These are phyloP conservation scores for Lycia hirtaria DNA, from an alignment of 2,888 invertebrate genomes.

Conservation along the genomic window DNA sequence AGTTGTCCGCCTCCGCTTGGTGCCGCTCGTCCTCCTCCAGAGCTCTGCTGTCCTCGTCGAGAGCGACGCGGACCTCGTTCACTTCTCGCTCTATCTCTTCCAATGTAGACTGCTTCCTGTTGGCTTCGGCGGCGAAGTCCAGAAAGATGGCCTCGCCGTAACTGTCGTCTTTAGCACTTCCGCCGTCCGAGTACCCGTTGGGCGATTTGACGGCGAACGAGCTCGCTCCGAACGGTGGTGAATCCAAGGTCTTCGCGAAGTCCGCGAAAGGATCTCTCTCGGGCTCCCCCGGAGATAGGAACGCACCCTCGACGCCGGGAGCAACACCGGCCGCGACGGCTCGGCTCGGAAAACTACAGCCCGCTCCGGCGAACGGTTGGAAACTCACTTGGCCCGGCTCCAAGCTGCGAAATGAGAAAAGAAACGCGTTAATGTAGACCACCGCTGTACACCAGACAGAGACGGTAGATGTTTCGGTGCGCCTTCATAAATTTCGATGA, in stretches of 20 bases:
- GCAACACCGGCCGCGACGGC: slow-evolving; percentile 80
- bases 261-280: slow-evolving; percentile 70
- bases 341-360: slow-evolving; percentile 83
- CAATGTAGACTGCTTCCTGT: slow-evolving; percentile 73
- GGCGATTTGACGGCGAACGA: slow-evolving; percentile 62
- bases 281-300: slow-evolving; percentile 63
- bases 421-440: slow-evolving; percentile 80
- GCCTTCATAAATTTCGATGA: slow-evolving; percentile 78
- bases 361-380: slow-evolving; percentile 80
- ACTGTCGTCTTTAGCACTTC: slow-evolving; percentile 70
- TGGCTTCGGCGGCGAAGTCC: slow-evolving; percentile 66
- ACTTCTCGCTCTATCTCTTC: slow-evolving; percentile 82
- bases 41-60: slow-evolving; percentile 81
- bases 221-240: slow-evolving; percentile 63
- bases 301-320: slow-evolving; percentile 59
- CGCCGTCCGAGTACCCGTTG: slow-evolving; percentile 61
- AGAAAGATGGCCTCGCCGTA: slow-evolving; percentile 79
- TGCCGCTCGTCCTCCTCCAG: slow-evolving; percentile 77
- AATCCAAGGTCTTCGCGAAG: slow-evolving; percentile 61
- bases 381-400: slow-evolving; percentile 85
- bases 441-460: slow-evolving; percentile 75
- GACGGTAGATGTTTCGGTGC: slow-evolving; percentile 72
- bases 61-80: slow-evolving; percentile 78
- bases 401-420: slow-evolving; percentile 86
- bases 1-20: slow-evolving; percentile 78